Conservation (phyloP, 2,113 vertebrate genomes). For the Leptobrachium ailaonicum region DNA sequence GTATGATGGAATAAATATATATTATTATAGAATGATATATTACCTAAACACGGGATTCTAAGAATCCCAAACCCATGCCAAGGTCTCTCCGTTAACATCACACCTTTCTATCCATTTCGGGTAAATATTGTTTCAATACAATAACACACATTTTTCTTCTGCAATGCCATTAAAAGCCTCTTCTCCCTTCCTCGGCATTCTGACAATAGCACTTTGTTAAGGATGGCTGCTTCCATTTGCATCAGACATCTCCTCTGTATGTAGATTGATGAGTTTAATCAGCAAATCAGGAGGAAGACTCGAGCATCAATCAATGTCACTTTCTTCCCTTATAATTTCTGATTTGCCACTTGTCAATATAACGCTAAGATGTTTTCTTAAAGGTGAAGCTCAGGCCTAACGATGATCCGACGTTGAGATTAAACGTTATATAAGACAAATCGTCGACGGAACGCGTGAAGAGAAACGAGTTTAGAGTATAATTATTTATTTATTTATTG, state of each 20-base stretch:
- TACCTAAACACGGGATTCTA: no score
- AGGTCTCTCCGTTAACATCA: conserved; percentile 14
- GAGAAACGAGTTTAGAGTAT: not conserved
- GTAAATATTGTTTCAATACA: conserved; percentile 50
- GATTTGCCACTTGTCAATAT: conserved; percentile 80
- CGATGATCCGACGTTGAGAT: conserved; percentile 45
- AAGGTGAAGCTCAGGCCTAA: conserved; percentile 48
- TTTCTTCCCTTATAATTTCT: conserved; percentile 76
- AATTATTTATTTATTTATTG: not conserved
- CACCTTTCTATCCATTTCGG: conserved; percentile 52
- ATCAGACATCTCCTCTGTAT: conserved; percentile 86
- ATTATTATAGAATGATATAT: no score
- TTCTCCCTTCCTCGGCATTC: conserved; percentile 74
- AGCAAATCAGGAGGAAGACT: conserved; percentile 91
- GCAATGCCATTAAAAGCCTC: conserved; percentile 47
- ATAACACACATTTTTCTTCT: conserved; percentile 48
- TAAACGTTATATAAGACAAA: conserved; percentile 7
- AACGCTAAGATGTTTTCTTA: conserved; percentile 57
- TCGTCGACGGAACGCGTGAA: not conserved
- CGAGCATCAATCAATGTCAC: conserved; percentile 92
- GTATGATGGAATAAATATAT: no score
- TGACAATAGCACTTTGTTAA: conserved; percentile 85
- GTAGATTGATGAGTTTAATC: conserved; percentile 99
- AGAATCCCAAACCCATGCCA: conserved; percentile 28
- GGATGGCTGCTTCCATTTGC: conserved; percentile 94